Conservation (phyloP, 2,113 vertebrate species). For the Athene cunicularia region DNA sequence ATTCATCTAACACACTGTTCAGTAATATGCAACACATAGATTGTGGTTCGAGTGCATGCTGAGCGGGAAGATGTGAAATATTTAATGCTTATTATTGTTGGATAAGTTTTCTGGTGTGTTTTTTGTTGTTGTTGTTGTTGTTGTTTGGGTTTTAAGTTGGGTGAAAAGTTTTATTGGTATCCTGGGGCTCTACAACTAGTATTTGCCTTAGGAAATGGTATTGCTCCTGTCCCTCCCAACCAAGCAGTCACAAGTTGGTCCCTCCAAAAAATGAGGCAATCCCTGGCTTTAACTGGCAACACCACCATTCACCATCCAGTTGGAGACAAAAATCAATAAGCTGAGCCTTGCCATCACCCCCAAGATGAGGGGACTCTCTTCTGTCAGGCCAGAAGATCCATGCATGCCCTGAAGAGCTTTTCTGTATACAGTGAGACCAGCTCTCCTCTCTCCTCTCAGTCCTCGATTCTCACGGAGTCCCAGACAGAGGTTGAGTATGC, state of each 20-base stretch:
- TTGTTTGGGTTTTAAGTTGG: not conserved
- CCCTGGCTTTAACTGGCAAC: not conserved
- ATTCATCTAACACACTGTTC: not conserved
- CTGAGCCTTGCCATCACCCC: not conserved
- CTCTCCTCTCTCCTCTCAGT: not conserved
- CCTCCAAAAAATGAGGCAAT: not conserved
- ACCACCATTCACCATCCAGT: not conserved
- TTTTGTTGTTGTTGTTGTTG: too few species aligned
- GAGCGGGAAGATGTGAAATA: not conserved
- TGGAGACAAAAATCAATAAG: not conserved
- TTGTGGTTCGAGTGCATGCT: not conserved
- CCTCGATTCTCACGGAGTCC: not conserved
- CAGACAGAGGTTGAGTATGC: too few species aligned
- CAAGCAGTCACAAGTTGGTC: not conserved
- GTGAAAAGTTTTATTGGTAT: not conserved
- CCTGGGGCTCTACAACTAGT: not conserved
- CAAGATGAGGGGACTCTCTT: not conserved
- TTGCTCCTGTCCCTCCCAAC: not conserved
- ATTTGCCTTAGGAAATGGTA: too few species aligned
- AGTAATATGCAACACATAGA: not conserved
- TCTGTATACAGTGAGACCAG: not conserved
- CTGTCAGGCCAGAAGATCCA: not conserved
- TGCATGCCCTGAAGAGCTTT: rapidly evolving
- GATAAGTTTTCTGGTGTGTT: not conserved
- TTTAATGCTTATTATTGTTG: not conserved